Base-by-base conservation (phyloP, 1,140 invertebrate genomes). In the Drosophila nebulosa region DNA sequence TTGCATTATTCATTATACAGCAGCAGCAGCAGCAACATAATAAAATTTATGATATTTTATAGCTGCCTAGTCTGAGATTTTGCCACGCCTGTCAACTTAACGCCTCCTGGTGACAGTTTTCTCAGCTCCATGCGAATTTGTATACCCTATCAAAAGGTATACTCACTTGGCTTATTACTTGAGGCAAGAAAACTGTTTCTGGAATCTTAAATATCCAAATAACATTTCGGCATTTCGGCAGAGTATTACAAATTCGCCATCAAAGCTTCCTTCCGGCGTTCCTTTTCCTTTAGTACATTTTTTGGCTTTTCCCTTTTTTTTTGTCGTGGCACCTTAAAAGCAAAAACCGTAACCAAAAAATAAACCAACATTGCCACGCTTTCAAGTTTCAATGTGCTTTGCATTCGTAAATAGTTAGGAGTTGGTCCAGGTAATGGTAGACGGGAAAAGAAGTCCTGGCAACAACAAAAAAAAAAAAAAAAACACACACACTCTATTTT, bases 21-120 rank as follows among this genome's bases (percentile, higher is more conserved):
- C 39, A 46, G 39, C 59, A 59, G 59, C 42, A n/a, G n/a, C 7
- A 16, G 26, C 42, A 39, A 64, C 63, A 74, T 78, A 74, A 78
- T 69, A 77, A 81, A 81, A 81, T 81, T 77, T 81, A 81, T 81
- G 79, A 81, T 81, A 80, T 68, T 81, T 81, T 81, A 81, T 78
- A 72, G 65, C 79, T 74, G 60, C 63, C 50, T 35, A 62, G 42
- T 46, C 77, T 67, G 78, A 74, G 79, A 81, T 81, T 81, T 80
- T 50, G 61, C 60, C 59, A 66, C 56, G 79, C 42, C 78, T 81
- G 79, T 81, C 78, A 81, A 64, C 79, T 77, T 69, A 80, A 69
- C 65, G 74, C 79, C 64, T 55, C 62, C 63, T 68, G 75, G 70
- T 78, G 76, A 78, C 76, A 78, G 73, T 72, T 78, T 62, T 50